Evolutionary conservation across 2,888 invertebrate species (phyloP), one percentile per base, ranked within the genome.

Genomic region (Charanyca ferruginea): DNA sequence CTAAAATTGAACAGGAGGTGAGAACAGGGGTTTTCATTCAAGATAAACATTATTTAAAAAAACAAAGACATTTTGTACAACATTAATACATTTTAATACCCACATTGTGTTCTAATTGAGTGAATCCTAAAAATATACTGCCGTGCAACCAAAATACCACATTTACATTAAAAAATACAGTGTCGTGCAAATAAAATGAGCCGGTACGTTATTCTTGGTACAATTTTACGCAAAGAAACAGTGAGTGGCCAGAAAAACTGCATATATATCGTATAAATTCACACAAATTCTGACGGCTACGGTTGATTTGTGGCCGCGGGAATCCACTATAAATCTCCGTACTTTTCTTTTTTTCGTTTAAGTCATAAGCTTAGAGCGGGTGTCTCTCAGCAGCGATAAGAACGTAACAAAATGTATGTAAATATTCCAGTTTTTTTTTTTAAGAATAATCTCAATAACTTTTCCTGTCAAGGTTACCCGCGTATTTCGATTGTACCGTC

Each of bases 231-330:
- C 79, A 80, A 84, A 84, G 84, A 85, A 85, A 85, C 83, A 85
- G 80, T 83, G 78, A 74, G 70, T 71, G 75, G 81, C 84, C 81
- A 86, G 83, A 83, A 82, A 83, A 82, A 83, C 69, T 82, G 82
- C 83, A 81, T 79, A 82, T 81, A 83, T 81, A 79, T 73, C 81
- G 83, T 83, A 81, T 81, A 83, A 80, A 89, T 91, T 91, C 91
- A 89, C 89, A 88, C 89, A 87, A 91, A 89, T 90, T 90, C 89
- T 83, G 92, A 91, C 91, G 89, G 88, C 85, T 79, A 81, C 83
- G 76, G 88, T 92, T 93, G 93, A 93, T 93, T 93, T 93, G 93
- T 93, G 85, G 91, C 87, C 75, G 81, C 81, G 84, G 80, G 89
- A 91, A 90, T 87, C 87, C 88, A 86, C 89, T 85, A 92, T 93